Evolutionary conservation across 2,888 invertebrate genomes (phyloP), one percentile per base, ranked within the genome.

Genomic region (Glomeris marginata): DNA sequence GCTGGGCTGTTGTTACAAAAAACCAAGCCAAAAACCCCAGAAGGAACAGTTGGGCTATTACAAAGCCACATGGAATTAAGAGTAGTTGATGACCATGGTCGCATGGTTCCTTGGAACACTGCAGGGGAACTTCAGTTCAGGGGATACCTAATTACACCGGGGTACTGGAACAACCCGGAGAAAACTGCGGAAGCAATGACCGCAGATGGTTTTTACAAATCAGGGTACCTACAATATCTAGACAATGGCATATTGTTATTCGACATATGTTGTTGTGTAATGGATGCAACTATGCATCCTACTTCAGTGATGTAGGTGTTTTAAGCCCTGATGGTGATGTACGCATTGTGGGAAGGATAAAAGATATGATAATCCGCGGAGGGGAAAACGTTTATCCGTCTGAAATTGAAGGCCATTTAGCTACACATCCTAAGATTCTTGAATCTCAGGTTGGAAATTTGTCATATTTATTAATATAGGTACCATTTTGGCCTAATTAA

Each of bases 161-260:
- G 78, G 20, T 92, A 92, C 67, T 90, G 82, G 80, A 73, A 74
- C 10, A 85, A 88, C 54, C 75, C 77, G 2, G 76, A 76, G 52
- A 83, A 79, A 64, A 90, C 88, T 0, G 72, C 64, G 21, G 74
- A 81, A 57, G 74, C 74, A 0, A 67, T 86, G 2, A 15, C 20
- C 1, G 60, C 70, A 15, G 80, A 81, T 52, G 72, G 80, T 22
- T 92, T 90, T 90, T 70, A 87, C 21, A 75, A 73, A 59, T 84
- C 87, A n/a, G 87, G 88, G 77, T 82, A 69, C n/a, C n/a, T n/a
- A n/a, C n/a, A n/a, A n/a, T n/a, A n/a, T n/a, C n/a, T n/a, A n/a
- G n/a, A 13, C 18, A 15, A 20, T 42, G 10, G 10, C 16, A n/a
- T n/a, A 11, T n/a, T 20, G 10, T 36, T n/a, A 20, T 11, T 11